Evolutionary conservation across 2,888 invertebrate genomes (phyloP).

Genomic region (Tachina fera): DNA sequence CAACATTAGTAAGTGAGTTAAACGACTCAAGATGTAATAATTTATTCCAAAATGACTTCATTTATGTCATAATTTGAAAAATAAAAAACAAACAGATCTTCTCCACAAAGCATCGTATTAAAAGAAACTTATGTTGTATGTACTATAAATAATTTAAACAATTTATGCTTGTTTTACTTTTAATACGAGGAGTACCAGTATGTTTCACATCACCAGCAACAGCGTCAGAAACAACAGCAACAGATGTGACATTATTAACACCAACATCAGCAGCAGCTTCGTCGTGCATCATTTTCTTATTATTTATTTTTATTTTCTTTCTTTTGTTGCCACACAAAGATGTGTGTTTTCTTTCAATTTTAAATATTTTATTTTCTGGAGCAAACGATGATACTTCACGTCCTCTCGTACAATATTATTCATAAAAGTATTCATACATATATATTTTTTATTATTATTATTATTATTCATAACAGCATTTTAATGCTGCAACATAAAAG

Average conservation of each 20-base stretch:
- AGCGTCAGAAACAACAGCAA: constrained; percentile 14
- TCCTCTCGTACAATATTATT: constrained; percentile 17
- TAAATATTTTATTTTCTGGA: constrained; percentile 27
- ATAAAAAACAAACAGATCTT: constrained; percentile 5
- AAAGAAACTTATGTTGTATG: constrained; percentile 11
- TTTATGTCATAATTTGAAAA: constrained; percentile 24
- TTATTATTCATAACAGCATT: constrained; percentile 52
- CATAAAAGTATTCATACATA: constrained; percentile 1
- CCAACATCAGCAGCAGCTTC: constrained; percentile 13
- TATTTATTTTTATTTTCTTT: background rate
- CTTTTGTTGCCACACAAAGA: background rate
- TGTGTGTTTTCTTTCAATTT: constrained; percentile 31
- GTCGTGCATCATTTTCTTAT: constrained; percentile 17
- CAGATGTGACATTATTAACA: constrained; percentile 27
- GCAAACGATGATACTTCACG: constrained; percentile 18
- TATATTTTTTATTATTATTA: constrained; percentile 6
- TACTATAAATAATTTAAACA: constrained; percentile 23
- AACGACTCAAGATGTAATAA: constrained; percentile 3
- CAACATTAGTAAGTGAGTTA: background rate
- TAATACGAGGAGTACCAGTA: background rate
- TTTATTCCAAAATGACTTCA: constrained; percentile 14
- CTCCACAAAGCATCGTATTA: constrained; percentile 15
- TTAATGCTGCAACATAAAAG: constrained; percentile 33
- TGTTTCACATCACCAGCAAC: constrained; percentile 10
- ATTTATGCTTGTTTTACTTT: constrained; percentile 21